Evolutionary conservation across 2,797 vertebrate species (phyloP), one percentile per base, ranked within the genome.

Genomic region (Eremophila alpestris): DNA sequence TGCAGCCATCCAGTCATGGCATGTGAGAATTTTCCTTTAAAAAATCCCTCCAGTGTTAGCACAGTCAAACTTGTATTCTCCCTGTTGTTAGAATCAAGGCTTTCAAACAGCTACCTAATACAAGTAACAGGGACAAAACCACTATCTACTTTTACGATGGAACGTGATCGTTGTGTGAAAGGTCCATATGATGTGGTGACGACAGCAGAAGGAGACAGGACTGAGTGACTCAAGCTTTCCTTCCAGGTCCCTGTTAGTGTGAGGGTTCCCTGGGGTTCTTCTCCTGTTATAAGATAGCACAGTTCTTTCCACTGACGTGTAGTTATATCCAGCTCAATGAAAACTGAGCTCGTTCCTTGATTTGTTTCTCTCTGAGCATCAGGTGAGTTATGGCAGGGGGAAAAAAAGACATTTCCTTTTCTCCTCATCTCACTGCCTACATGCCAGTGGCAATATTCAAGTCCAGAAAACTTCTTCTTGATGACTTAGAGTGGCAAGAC

Each of bases 171-270:
- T 86, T 92, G 93, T 95, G 94, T 92, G 92, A 93, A 93, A 92
- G 59, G 77, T 63, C 83, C 3, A 0, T 30, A 29, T 63, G 93
- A 95, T 76, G 92, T 79, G 83, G 94, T 84, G 94, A 93, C 41
- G n/a, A 92, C 93, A 93, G 94, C 77, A 91, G 59, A 48, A 94
- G 85, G 87, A 94, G 94, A 95, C 64, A 2, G 70, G 52, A 59
- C 70, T n/a, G 34, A 92, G 74, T 96, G 95, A 96, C 86, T 96
- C 96, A 95, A 70, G 86, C 29, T 96, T 96, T 96, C 93, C 94
- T 95, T 92, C 63, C 86, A 93, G 80, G 80, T 85, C 70, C 29
- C 63, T 5, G 0, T 64, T 92, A 94, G 80, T 7, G 0, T 84
- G 89, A 95, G 79, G 59, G 79, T 30, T 95, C 94, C 94, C 95